Conservation (phyloP, 2,888 invertebrate genomes). For the Acrobasis suavella region DNA sequence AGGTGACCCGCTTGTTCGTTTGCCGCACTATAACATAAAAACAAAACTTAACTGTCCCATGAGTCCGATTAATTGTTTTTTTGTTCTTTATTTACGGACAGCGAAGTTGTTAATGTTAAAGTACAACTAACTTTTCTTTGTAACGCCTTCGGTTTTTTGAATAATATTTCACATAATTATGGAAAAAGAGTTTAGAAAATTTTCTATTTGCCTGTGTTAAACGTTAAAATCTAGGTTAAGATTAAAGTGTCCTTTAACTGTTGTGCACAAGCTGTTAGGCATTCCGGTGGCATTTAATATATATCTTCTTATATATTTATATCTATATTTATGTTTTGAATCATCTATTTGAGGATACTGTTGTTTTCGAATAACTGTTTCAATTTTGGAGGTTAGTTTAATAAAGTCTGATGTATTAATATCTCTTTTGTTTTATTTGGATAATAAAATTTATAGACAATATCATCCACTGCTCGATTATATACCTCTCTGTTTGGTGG, state of each 20-base stretch:
- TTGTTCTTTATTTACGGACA: too few species aligned
- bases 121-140: too few species aligned
- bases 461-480: too few species aligned
- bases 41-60: too few species aligned
- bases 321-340: conserved; percentile 3
- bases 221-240: conserved; percentile 22
- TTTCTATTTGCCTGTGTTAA: conserved; percentile 16
- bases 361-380: conserved; percentile 19
- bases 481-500: too few species aligned
- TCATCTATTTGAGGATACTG: conserved; percentile 2
- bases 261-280: conserved; percentile 21
- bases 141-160: too few species aligned
- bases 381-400: conserved; percentile 19
- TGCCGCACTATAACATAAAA: too few species aligned
- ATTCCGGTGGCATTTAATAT: conserved; percentile 34
- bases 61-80: too few species aligned
- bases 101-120: too few species aligned
- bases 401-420: conserved; percentile 13
- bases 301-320: conserved; percentile 5
- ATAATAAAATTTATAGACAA: too few species aligned
- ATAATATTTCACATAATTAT: too few species aligned
- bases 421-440: not conserved
- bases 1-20: too few species aligned
- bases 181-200: not conserved
- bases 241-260: conserved; percentile 31